Conservation (phyloP, 2,113 vertebrate genomes). For the Hipposideros armiger region DNA sequence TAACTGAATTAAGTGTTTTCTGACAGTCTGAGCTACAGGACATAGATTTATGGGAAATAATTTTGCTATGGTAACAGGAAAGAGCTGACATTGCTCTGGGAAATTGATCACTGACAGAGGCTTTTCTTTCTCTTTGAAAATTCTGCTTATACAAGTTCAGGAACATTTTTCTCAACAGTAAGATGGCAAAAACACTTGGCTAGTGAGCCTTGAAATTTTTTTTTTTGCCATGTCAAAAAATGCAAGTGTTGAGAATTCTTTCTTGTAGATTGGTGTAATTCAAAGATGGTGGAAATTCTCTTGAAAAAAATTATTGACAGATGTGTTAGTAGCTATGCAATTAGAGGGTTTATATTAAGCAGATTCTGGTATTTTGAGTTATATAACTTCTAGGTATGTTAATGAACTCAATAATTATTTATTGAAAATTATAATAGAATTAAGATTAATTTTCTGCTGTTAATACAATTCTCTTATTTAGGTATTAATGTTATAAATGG, state of each 20-base stretch:
- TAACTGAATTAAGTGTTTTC: conserved; percentile 71
- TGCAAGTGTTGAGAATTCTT: conserved; percentile 5
- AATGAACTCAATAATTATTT: conserved; percentile 19
- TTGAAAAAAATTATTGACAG: conserved; percentile 29
- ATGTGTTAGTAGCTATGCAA: not conserved
- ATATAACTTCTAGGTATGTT: not conserved
- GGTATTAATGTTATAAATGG: not conserved
- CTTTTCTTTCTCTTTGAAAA: conserved; percentile 57
- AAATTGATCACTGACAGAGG: conserved; percentile 46
- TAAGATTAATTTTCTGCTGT: not conserved
- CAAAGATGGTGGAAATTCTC: not conserved
- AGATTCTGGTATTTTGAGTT: conserved; percentile 27
- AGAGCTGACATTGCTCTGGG: not conserved
- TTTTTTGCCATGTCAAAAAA: not conserved
- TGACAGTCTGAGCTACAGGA: conserved; percentile 69
- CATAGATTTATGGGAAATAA: conserved; percentile 40
- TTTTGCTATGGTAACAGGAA: conserved; percentile 61
- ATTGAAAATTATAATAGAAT: not conserved
- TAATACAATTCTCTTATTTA: not conserved
- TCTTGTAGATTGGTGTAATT: not conserved
- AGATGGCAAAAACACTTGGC: conserved; percentile 11
- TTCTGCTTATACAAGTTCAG: conserved; percentile 52
- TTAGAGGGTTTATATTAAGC: not conserved
- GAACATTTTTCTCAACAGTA: conserved; percentile 53
- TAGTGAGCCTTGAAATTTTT: not conserved